These are phyloP conservation scores for Alethe diademata DNA, from an alignment of 2,113 vertebrate species.

Conservation along the genomic window DNA sequence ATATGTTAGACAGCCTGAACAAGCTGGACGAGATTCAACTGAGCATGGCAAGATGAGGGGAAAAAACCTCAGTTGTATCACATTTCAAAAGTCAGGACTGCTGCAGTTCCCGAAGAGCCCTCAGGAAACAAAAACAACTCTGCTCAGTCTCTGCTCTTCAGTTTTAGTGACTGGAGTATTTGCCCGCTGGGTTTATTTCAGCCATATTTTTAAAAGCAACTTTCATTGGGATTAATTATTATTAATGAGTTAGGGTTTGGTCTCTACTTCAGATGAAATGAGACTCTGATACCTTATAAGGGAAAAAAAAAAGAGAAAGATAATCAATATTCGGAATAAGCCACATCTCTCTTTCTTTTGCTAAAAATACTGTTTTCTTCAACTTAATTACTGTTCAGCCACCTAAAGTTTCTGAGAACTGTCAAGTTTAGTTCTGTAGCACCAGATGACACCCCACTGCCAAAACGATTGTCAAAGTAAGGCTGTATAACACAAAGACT, in stretches of 20 bases:
- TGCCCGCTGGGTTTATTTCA: neutral
- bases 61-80: neutral
- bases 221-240: neutral
- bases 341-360: neutral
- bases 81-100: slow-evolving; percentile 18
- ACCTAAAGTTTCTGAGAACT: neutral
- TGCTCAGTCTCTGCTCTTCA: neutral
- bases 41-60: neutral
- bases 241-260: neutral
- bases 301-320: neutral
- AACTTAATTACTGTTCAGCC: neutral
- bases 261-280: neutral
- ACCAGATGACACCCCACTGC: neutral
- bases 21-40: neutral
- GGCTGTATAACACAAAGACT: neutral
- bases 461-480: neutral
- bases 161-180: neutral
- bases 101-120: neutral
- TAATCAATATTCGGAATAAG: neutral
- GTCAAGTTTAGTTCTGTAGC: neutral
- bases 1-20: neutral
- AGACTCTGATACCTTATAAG: neutral
- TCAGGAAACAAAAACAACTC: neutral
- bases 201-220: neutral
- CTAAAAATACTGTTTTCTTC: neutral